Conservation (phyloP, 2,888 invertebrate species). For the Drosophila cognata region DNA sequence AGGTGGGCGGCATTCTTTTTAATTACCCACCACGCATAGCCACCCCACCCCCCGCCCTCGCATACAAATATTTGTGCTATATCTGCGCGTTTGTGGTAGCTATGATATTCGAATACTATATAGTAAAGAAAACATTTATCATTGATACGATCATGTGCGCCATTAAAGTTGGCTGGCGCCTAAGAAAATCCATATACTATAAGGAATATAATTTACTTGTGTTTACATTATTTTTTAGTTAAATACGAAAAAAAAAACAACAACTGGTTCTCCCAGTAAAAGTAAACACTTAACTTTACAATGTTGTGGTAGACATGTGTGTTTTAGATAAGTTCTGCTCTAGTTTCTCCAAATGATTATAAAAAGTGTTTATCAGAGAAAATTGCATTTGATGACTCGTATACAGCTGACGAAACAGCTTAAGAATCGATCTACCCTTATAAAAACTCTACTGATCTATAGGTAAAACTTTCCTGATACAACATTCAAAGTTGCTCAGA, state of each 20-base stretch:
- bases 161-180: constrained; percentile 22
- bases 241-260: neutral
- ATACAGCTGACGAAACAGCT: neutral
- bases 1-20: constrained; percentile 59
- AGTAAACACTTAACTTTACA: constrained; percentile 14
- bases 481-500: neutral
- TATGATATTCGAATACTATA: constrained; percentile 57
- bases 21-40: constrained; percentile 55
- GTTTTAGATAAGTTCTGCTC: constrained; percentile 33
- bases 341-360: constrained; percentile 14
- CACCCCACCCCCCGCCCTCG: neutral
- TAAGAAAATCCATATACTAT: constrained; percentile 14
- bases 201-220: constrained; percentile 4
- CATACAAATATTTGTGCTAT: constrained; percentile 58
- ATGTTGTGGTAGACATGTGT: constrained; percentile 18
- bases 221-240: constrained; percentile 1
- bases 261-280: neutral
- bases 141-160: constrained; percentile 25
- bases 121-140: constrained; percentile 46
- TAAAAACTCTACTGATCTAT: neutral
- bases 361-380: neutral
- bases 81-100: constrained; percentile 44
- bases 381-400: neutral
- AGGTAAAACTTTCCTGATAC: neutral
- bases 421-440: neutral